phyloP scores from a whole-genome alignment of 2,888 invertebrate species.

The Andrena bucephala region DNA sequence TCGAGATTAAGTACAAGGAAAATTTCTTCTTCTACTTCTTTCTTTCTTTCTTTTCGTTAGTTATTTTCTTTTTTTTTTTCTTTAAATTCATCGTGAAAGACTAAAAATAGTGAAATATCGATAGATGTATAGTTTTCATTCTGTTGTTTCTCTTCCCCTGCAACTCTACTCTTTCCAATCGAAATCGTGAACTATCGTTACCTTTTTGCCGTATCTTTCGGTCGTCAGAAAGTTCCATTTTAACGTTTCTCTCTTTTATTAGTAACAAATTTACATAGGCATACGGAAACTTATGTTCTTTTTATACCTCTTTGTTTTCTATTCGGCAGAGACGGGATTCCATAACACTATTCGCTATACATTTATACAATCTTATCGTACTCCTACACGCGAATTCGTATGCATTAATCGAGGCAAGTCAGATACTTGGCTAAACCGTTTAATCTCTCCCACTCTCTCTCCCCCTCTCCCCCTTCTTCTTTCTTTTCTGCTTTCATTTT shows the following conservation, averaged over 20 bases:
- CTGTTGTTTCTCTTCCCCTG: constrained; percentile 22
- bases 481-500: constrained; percentile 18
- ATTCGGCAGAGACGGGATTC: constrained; percentile 78
- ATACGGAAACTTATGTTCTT: constrained; percentile 73
- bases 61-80: constrained; percentile 4
- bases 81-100: constrained; percentile 44
- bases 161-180: constrained; percentile 40
- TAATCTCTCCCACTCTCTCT: constrained; percentile 25
- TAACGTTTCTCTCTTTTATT: constrained; percentile 68
- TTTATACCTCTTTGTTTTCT: constrained; percentile 69
- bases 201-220: constrained; percentile 50
- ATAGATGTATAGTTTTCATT: constrained; percentile 32
- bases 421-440: constrained; percentile 53
- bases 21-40: constrained; percentile 35
- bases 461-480: not conserved
- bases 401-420: constrained; percentile 70
- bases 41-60: constrained; percentile 21
- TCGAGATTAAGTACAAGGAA: constrained; percentile 71
- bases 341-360: constrained; percentile 83
- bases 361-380: constrained; percentile 82
- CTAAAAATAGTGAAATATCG: constrained; percentile 56
- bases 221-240: constrained; percentile 69
- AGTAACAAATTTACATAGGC: constrained; percentile 81
- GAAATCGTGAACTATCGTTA: constrained; percentile 32
- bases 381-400: constrained; percentile 69